These are phyloP conservation scores for Agrilus biguttatus DNA, from an alignment of 2,888 invertebrate genomes.

Conservation along the genomic window DNA sequence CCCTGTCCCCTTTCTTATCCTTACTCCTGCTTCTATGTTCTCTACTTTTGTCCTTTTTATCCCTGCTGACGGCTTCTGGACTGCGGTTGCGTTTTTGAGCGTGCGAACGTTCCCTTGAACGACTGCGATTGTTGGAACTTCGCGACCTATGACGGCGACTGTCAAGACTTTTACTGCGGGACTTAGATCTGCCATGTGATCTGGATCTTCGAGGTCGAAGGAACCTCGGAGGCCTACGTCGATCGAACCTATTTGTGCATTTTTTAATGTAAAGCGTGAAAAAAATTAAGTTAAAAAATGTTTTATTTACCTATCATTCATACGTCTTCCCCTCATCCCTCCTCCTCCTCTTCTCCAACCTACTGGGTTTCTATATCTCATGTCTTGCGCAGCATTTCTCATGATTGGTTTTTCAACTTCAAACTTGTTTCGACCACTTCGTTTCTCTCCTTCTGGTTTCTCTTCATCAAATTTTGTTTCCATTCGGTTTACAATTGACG, in stretches of 20 bases:
- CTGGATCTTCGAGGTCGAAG: too few species aligned
- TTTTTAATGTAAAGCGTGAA: too few species aligned
- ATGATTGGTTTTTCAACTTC: constrained; percentile 22
- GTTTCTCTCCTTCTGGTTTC: constrained; percentile 13
- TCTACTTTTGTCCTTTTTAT: too few species aligned
- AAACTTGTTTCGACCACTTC: constrained; percentile 23
- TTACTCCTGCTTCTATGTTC: too few species aligned
- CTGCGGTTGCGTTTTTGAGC: constrained; percentile 6
- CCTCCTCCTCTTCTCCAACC: constrained; percentile 5
- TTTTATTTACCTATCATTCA: background rate
- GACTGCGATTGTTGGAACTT: background rate
- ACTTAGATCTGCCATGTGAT: too few species aligned
- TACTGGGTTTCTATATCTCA: constrained; percentile 5
- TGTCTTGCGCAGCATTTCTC: constrained; percentile 6
- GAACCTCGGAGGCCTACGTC: too few species aligned
- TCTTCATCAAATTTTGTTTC: constrained; percentile 9
- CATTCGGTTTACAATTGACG: constrained; percentile 26
- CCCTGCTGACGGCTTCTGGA: background rate
- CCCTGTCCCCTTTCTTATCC: too few species aligned
- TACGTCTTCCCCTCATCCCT: constrained; percentile 7
- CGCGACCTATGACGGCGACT: too few species aligned
- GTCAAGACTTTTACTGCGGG: too few species aligned
- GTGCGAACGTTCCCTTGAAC: constrained; percentile 1
- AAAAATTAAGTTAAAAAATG: too few species aligned
- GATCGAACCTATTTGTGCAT: too few species aligned